These are phyloP conservation scores for Carabus problematicus DNA, from an alignment of 2,888 invertebrate species.

Conservation along the genomic window DNA sequence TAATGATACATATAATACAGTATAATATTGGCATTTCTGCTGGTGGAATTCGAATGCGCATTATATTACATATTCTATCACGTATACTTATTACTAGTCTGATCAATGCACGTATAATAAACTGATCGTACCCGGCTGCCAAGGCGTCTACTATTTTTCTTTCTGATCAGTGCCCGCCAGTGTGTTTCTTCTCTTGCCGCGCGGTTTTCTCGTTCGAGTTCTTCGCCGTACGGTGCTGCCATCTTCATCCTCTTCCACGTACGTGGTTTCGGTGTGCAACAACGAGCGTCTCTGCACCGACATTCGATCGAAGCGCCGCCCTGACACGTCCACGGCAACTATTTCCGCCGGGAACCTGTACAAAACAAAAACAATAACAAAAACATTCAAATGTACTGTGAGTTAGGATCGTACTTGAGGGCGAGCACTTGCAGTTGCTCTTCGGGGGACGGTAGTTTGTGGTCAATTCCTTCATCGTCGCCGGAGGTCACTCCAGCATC, in stretches of 20 bases:
- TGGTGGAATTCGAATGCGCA: not conserved
- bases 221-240: constrained; percentile 67
- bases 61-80: not conserved
- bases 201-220: constrained; percentile 75
- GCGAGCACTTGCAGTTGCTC: constrained; percentile 85
- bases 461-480: constrained; percentile 78
- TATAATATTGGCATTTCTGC: too few relatives aligned
- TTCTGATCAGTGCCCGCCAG: constrained; percentile 90
- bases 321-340: constrained; percentile 88
- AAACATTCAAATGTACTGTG: not conserved
- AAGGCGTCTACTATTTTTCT: constrained; percentile 86
- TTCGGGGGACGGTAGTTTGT: constrained; percentile 86
- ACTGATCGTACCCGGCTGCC: constrained; percentile 71
- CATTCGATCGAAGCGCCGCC: constrained; percentile 88
- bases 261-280: constrained; percentile 62
- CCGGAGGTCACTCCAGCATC: constrained; percentile 61
- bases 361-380: constrained; percentile 28
- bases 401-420: constrained; percentile 69
- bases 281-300: constrained; percentile 84
- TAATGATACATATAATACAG: not conserved
- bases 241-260: constrained; percentile 49
- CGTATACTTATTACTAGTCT: not conserved
- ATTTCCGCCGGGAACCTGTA: constrained; percentile 85
- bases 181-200: constrained; percentile 87
- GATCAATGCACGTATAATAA: not conserved